Evolutionary conservation across 2,888 invertebrate species (phyloP).

Genomic region (Conistra vaccinii): DNA sequence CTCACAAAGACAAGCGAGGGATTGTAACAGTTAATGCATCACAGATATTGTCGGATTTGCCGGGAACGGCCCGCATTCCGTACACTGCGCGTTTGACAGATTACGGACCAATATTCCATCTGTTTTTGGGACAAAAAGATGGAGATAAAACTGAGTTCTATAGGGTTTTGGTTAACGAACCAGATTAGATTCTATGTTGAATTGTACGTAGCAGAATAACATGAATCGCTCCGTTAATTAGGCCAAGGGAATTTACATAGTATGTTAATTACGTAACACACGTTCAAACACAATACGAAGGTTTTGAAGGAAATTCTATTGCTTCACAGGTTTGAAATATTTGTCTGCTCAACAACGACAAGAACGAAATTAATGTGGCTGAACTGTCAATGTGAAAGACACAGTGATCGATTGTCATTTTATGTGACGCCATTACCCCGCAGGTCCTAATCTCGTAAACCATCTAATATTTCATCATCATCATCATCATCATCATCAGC

Average conservation of each 20-base stretch:
- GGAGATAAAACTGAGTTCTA: conserved; percentile 6
- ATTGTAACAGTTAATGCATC: conserved; percentile 14
- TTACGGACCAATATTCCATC: conserved; percentile 13
- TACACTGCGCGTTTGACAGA: conserved; percentile 14
- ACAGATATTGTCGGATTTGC: conserved; percentile 25
- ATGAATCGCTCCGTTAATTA: background rate
- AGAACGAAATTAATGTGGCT: too few species aligned
- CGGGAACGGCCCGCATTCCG: conserved; percentile 37
- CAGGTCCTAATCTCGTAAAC: too few species aligned
- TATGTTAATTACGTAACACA: background rate
- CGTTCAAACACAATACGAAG: too few species aligned
- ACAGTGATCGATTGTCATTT: too few species aligned
- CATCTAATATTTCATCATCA: too few species aligned
- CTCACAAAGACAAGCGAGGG: conserved; percentile 20
- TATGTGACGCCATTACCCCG: too few species aligned
- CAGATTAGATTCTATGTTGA: background rate
- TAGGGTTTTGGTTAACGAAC: background rate
- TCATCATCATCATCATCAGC: too few species aligned
- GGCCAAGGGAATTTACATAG: background rate
- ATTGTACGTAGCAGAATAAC: too few species aligned
- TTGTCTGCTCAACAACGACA: too few species aligned
- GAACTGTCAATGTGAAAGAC: too few species aligned
- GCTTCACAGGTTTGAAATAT: too few species aligned
- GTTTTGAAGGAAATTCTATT: too few species aligned
- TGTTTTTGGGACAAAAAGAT: conserved; percentile 23